Evolutionary conservation across 2,797 vertebrate genomes (phyloP).

Genomic region (Scolopax rusticola): DNA sequence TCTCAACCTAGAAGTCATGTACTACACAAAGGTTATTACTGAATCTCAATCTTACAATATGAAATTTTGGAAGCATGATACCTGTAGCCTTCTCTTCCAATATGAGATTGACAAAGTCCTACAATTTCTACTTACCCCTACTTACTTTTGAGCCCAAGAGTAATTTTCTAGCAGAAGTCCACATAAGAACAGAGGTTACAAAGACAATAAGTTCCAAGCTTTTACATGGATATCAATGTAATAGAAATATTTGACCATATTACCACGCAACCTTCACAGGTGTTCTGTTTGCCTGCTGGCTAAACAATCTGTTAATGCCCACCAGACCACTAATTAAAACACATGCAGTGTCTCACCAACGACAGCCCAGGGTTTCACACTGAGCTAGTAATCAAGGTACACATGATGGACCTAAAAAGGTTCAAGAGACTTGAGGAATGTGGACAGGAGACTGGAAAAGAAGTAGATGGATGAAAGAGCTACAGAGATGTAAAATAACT

Average conservation of each 20-base stretch:
- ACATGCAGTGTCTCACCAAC: neutral
- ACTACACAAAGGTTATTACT: neutral
- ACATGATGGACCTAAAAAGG: slow-evolving; percentile 8
- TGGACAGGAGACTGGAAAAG: neutral
- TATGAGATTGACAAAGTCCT: neutral
- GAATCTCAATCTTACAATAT: neutral
- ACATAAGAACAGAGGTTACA: neutral
- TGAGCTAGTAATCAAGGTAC: neutral
- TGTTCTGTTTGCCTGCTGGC: slow-evolving; percentile 13
- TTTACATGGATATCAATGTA: too few relatives aligned
- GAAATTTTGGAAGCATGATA: neutral
- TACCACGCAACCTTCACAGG: neutral
- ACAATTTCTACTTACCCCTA: neutral
- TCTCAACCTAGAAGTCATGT: neutral
- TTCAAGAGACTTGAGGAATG: slow-evolving; percentile 49
- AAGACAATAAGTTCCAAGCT: neutral
- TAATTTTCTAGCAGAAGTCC: neutral
- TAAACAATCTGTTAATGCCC: slow-evolving; percentile 33
- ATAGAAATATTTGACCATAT: neutral
- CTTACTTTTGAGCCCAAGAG: neutral
- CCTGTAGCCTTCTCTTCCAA: neutral
- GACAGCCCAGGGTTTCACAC: rapidly evolving
- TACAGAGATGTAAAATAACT: neutral
- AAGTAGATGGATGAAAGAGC: neutral
- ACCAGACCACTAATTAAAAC: slow-evolving; percentile 7